A percentile compares a stretch with the other conserved stretches of the same genome.
These are phyloP conservation scores for Sympetrum striolatum DNA, from an alignment of 2,888 invertebrate genomes.

Conservation along the genomic window DNA sequence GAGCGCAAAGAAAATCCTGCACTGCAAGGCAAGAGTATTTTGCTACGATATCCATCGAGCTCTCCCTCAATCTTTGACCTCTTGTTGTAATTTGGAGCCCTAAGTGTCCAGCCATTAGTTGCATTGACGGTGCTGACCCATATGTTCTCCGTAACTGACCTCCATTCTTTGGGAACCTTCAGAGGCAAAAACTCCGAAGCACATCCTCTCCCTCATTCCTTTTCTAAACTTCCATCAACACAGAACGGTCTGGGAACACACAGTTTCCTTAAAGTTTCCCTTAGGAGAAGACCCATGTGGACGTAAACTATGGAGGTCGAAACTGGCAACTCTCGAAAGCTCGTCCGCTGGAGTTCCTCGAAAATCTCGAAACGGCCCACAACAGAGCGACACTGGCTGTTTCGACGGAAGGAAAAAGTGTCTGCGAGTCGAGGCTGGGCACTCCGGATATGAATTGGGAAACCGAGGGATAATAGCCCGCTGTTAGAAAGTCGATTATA, in stretches of 20 bases:
- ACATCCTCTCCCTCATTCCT: not conserved
- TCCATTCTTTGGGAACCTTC: not conserved
- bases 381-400: not conserved
- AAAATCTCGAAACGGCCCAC: not conserved
- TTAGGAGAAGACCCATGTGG: not conserved
- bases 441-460: not conserved
- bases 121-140: not conserved
- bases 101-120: not conserved
- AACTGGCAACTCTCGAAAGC: not conserved
- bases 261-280: not conserved
- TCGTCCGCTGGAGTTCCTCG: not conserved
- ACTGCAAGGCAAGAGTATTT: too few species aligned
- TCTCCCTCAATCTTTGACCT: too few species aligned
- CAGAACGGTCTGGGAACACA: not conserved
- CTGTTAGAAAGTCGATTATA: too few species aligned
- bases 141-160: not conserved
- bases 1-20: too few species aligned
- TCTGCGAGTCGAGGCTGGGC: not conserved
- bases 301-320: not conserved
- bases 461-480: not conserved
- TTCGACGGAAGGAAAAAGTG: not conserved
- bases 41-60: too few species aligned
- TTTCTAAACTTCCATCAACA: not conserved
- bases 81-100: not conserved
- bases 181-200: not conserved